These are phyloP conservation scores for Argopecten irradians DNA, from an alignment of 1,140 invertebrate genomes.

Conservation along the genomic window DNA sequence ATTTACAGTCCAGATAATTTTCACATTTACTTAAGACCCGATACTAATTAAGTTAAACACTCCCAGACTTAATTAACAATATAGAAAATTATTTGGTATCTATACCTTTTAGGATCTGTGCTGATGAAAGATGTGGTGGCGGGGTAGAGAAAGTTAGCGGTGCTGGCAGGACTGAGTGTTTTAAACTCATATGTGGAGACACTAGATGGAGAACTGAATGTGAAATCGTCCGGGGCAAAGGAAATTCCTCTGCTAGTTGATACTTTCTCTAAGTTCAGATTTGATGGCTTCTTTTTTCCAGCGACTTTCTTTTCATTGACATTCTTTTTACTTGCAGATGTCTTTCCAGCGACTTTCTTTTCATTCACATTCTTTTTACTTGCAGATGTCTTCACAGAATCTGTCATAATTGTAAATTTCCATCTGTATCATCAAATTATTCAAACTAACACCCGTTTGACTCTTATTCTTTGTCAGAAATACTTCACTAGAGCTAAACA, in stretches of 20 bases:
- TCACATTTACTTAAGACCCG: too few species aligned
- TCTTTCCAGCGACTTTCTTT: slow-evolving; percentile 24
- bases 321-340: background rate
- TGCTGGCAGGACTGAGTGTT: slow-evolving; percentile 57
- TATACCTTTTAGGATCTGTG: slow-evolving; percentile 44
- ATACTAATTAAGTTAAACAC: too few species aligned
- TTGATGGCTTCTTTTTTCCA: background rate
- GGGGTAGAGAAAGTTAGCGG: slow-evolving; percentile 52
- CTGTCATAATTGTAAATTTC: too few species aligned
- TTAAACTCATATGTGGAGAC: slow-evolving; percentile 55
- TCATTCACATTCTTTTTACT: background rate
- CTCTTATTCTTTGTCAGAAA: too few species aligned
- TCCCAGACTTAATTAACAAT: too few species aligned
- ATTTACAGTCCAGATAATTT: too few species aligned
- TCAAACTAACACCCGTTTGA: too few species aligned
- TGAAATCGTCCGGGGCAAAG: slow-evolving; percentile 61
- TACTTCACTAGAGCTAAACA: too few species aligned
- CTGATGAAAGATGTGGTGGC: slow-evolving; percentile 36
- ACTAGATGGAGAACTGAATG: slow-evolving; percentile 57
- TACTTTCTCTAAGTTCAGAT: slow-evolving; percentile 50
- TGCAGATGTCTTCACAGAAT: background rate
- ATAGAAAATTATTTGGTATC: too few species aligned
- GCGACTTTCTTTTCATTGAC: slow-evolving; percentile 6
- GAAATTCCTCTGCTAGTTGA: slow-evolving; percentile 53
- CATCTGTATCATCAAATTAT: too few species aligned